These are phyloP conservation scores for Enteromius paludinosus DNA, from an alignment of 2,797 vertebrate genomes.

Conservation along the genomic window DNA sequence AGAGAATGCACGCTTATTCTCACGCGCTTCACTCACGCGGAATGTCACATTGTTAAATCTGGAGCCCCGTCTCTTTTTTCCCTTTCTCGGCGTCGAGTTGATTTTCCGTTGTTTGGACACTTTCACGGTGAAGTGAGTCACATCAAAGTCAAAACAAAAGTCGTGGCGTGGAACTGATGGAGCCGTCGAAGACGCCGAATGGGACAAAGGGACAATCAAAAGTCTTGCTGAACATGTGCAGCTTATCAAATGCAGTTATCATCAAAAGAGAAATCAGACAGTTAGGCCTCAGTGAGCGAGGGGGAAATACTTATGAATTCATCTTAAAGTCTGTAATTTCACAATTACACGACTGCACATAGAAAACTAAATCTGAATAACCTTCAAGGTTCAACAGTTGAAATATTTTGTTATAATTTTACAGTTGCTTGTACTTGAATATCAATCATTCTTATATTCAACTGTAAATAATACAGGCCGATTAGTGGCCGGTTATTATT, in stretches of 20 bases:
- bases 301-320: not conserved
- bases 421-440: not conserved
- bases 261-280: slow-evolving; percentile 30
- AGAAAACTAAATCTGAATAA: not conserved
- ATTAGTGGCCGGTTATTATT: not conserved
- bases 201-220: slow-evolving; percentile 30
- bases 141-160: slow-evolving; percentile 58
- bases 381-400: not conserved
- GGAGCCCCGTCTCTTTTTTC: slow-evolving; percentile 14
- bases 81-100: slow-evolving; percentile 18
- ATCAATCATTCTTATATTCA: not conserved
- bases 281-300: not conserved
- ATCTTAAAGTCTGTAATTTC: not conserved
- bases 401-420: not conserved
- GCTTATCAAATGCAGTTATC: slow-evolving; percentile 54
- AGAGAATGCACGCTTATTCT: slow-evolving; percentile 55
- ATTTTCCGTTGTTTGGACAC: slow-evolving; percentile 53
- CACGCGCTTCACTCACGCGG: slow-evolving; percentile 61
- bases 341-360: not conserved
- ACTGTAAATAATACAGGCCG: not conserved
- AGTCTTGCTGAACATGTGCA: slow-evolving; percentile 51
- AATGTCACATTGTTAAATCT: slow-evolving; percentile 55
- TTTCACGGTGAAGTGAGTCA: slow-evolving; percentile 49
- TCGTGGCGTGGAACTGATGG: slow-evolving; percentile 52
- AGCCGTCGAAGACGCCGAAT: slow-evolving; percentile 34